Evolutionary conservation across 2,888 invertebrate species (phyloP).

Genomic region (Zaprionus bogoriensis): DNA sequence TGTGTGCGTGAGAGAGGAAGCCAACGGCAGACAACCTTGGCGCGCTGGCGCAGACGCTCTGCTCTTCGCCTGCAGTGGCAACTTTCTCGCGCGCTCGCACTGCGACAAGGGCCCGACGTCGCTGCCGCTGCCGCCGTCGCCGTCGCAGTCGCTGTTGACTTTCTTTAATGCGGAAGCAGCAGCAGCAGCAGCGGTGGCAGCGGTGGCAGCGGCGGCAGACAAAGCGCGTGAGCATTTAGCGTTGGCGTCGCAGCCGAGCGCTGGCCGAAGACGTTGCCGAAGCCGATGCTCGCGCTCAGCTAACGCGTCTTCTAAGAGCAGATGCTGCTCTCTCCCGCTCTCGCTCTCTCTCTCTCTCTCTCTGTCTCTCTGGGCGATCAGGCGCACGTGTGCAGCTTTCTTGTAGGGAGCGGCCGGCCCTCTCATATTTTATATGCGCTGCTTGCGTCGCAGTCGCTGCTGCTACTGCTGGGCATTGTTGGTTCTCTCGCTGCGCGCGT

Average conservation of each 20-base stretch:
- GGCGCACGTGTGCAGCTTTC: slow-evolving; percentile 35
- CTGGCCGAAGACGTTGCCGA: slow-evolving; percentile 15
- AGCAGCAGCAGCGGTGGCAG: no score
- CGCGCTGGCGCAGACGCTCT: slow-evolving; percentile 35
- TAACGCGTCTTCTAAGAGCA: slow-evolving; percentile 18
- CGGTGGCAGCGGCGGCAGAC: slow-evolving; percentile 65
- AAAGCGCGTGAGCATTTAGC: slow-evolving; percentile 61
- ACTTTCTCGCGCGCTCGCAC: slow-evolving; percentile 62
- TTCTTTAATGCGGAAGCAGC: slow-evolving; percentile 71
- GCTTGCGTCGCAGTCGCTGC: slow-evolving; percentile 31
- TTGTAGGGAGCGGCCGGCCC: slow-evolving; percentile 56
- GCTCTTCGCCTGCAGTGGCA: slow-evolving; percentile 25
- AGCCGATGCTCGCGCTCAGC: slow-evolving; percentile 21
- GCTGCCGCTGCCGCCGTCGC: slow-evolving; percentile 25
- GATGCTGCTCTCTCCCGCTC: slow-evolving; percentile 36
- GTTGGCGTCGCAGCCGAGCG: slow-evolving; percentile 47
- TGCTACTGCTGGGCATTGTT: slow-evolving; percentile 23
- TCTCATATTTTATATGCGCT: slow-evolving; percentile 48
- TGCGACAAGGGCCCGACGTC: slow-evolving; percentile 24
- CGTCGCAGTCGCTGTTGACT: slow-evolving; percentile 41
- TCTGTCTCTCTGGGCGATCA: slow-evolving; percentile 19
- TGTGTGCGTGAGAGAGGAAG: slow-evolving; percentile 9
- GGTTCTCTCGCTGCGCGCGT: slow-evolving; percentile 29
- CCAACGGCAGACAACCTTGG: slow-evolving; percentile 64
- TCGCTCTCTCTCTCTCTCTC: slow-evolving; percentile 3